phyloP scores from a whole-genome alignment of 1,140 invertebrate genomes.

The Cyphomyrmex costatus region DNA sequence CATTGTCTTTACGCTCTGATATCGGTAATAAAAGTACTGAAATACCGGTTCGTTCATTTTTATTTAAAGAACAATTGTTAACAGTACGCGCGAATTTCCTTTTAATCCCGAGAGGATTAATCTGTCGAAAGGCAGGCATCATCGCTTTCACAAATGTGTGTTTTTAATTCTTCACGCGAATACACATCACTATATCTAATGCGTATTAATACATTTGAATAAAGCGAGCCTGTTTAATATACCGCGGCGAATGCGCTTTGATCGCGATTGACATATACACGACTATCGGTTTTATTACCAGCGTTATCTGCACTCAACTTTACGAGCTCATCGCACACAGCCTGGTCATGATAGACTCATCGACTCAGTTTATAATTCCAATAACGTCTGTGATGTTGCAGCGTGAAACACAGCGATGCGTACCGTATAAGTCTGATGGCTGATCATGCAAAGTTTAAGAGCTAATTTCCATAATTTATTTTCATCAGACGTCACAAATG shows the following conservation, averaged over 20 bases:
- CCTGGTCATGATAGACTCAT: constrained; percentile 9
- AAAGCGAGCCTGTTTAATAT: constrained; percentile 37
- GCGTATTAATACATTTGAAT: constrained; percentile 25
- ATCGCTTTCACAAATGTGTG: background rate
- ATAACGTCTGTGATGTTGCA: constrained; percentile 24
- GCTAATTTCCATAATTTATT: constrained; percentile 1
- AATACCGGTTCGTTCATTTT: constrained; percentile 14
- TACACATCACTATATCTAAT: background rate
- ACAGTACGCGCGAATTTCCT: constrained; percentile 5
- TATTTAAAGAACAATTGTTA: constrained; percentile 5
- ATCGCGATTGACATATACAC: constrained; percentile 28
- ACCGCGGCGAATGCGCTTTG: constrained; percentile 20
- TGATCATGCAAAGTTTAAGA: background rate
- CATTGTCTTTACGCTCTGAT: background rate
- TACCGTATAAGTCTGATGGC: background rate
- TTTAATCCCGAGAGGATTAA: constrained; percentile 39
- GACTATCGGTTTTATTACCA: constrained; percentile 28
- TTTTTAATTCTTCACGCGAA: constrained; percentile 19
- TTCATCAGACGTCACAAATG: background rate
- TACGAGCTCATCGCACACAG: constrained; percentile 14
- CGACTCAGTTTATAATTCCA: constrained; percentile 49
- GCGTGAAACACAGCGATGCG: constrained; percentile 5
- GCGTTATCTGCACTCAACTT: constrained; percentile 34
- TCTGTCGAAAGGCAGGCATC: background rate
- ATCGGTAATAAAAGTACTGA: constrained; percentile 23